phyloP scores from a whole-genome alignment of 2,888 invertebrate species.

The Apotomis capreana region DNA sequence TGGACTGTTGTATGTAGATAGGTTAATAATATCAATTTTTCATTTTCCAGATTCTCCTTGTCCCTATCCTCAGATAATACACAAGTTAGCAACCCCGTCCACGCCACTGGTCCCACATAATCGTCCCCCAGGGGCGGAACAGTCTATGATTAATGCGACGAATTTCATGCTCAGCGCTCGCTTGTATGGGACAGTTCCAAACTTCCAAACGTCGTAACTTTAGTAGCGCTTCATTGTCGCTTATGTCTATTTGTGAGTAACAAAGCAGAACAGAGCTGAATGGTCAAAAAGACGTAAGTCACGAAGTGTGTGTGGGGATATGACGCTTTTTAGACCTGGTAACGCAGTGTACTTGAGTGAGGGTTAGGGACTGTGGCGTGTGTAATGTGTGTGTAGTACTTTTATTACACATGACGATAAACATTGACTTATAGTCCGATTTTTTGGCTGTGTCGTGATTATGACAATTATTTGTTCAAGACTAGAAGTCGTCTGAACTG shows the following conservation, averaged over 20 bases:
- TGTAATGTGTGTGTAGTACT: conserved; percentile 25
- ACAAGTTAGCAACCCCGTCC: conserved; percentile 18
- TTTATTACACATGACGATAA: conserved; percentile 29
- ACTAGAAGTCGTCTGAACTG: too few relatives aligned
- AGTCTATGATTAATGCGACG: conserved; percentile 59
- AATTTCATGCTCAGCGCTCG: conserved; percentile 56
- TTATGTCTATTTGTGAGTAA: not conserved
- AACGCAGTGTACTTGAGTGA: not conserved
- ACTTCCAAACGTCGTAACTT: conserved; percentile 1
- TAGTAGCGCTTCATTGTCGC: not conserved
- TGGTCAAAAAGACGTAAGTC: not conserved
- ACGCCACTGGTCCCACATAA: conserved; percentile 45
- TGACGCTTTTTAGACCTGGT: too few relatives aligned
- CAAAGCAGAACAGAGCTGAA: not conserved
- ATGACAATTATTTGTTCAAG: not conserved
- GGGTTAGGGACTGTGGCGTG: conserved; percentile 7
- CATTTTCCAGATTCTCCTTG: not conserved
- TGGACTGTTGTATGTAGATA: too few relatives aligned
- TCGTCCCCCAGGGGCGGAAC: conserved; percentile 46
- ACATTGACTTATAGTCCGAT: conserved; percentile 23
- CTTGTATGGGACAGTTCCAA: conserved; percentile 54
- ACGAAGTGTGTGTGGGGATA: not conserved
- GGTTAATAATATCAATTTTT: too few relatives aligned
- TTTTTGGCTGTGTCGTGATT: not conserved
- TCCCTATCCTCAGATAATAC: conserved; percentile 21